Base-by-base conservation (phyloP, 30 jellyfish, hydroid and myxozoan species). In the Pelagia noctiluca region DNA sequence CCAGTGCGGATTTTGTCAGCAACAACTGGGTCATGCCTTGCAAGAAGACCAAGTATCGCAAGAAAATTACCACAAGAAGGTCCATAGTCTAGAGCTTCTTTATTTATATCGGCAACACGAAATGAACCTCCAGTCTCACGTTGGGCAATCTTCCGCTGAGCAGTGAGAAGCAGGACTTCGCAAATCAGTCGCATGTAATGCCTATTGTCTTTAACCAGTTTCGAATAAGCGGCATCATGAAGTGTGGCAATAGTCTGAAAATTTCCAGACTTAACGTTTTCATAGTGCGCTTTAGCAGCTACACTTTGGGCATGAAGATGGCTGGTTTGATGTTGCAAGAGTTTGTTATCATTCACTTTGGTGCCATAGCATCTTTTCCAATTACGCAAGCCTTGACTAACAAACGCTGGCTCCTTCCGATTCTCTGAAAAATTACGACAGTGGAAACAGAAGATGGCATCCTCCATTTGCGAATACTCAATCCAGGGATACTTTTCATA, bases 151-250 rank as follows among this genome's bases (percentile, higher is more conserved):
- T 71, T 71, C 7, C 84, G 76, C 84, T 71, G 84, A 13, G 76
- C 84, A 12, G 76, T 71, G 78, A 71, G 84, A 34, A 71, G 84
- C 76, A 71, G 78, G 5, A 71, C 76, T 71, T 71, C 76, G 34
- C 78, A 71, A 4, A 60, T 24, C 10, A 24, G 10, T 5, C 72
- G 35, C 29, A 60, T 4, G 21, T 60, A 60, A 60, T 60, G 72
- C 10, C 72, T 10, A 60, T 4, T 60, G 22, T 60, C 21, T 12
- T 26, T 60, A 10, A 26, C 35, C 5, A 8, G 72, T 24, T 60
- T n/a, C 35, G 10, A 10, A 60, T 60, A 4, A 24, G 35, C 72
- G 10, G 72, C 10, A 60, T 60, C 72, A n/a, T 60, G 72, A 8
- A 60, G 72, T 4, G 8, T 24, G 35, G 21, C 23, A n/a, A 26